Percentiles rank a stretch among this genome's conserved stretches.
These are phyloP conservation scores for Proisotoma minuta DNA, from an alignment of 2,888 invertebrate species.

Conservation along the genomic window DNA sequence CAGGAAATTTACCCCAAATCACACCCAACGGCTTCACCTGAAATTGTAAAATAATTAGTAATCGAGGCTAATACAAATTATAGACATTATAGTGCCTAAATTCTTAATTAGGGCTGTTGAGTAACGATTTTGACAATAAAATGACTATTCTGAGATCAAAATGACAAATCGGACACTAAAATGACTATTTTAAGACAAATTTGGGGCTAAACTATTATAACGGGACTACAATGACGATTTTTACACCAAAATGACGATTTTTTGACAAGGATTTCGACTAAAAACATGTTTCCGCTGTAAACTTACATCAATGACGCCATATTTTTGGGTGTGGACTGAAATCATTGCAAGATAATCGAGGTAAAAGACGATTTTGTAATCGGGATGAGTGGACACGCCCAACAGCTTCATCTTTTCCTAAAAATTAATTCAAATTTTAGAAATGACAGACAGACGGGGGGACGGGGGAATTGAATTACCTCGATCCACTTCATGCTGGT, in stretches of 20 bases:
- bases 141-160: too few species aligned
- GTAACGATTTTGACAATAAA: too few species aligned
- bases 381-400: slow-evolving; percentile 73
- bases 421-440: neutral
- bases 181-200: too few species aligned
- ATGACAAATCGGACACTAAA: too few species aligned
- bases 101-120: too few species aligned
- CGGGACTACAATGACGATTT: too few species aligned
- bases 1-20: slow-evolving; percentile 91
- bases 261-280: too few species aligned
- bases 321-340: slow-evolving; percentile 81
- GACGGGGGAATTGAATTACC: slow-evolving; percentile 72
- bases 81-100: too few species aligned
- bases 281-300: neutral
- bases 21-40: slow-evolving; percentile 91
- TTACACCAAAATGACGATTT: too few species aligned
- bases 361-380: slow-evolving; percentile 89
- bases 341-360: slow-evolving; percentile 92
- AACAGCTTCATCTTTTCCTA: slow-evolving; percentile 68
- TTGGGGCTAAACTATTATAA: too few species aligned
- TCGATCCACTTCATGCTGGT: slow-evolving; percentile 98
- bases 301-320: slow-evolving; percentile 90
- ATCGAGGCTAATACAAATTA: neutral
- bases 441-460: too few species aligned
- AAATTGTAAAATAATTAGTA: slow-evolving; percentile 47